Base-by-base conservation (phyloP, 92 coral and sea anemone genomes). In the Plumapathes pennacea region DNA sequence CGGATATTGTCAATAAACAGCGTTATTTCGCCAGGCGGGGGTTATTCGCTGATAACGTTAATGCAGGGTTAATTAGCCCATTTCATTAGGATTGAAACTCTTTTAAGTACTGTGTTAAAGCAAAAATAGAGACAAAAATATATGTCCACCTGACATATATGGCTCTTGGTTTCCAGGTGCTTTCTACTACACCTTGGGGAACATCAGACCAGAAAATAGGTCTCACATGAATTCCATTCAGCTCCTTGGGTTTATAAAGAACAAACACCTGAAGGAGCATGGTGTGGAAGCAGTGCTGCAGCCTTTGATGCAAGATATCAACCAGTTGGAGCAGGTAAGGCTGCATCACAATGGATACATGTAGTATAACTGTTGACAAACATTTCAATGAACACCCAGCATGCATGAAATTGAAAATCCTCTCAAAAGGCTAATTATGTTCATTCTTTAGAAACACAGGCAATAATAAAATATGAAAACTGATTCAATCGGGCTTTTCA, bases 271-370 rank as follows among this genome's bases (percentile, higher is more conserved):
- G 34, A 72, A 85, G 41, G 69, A 66, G 37, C 78, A 78, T 85
- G 91, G 86, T 22, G 54, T 67, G 4, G 79, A 72, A 29, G 40
- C 78, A 12, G 32, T 78, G 17, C 71, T 85, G 15, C 26, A 49
- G 3, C 60, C 69, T n/a, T 71, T 83, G 33, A 72, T 83, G 84
- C 32, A 43, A 24, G 81, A 83, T 64, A 32, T 83, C 5, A 26
- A 29, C 29, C 22, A 69, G 31, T 67, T 83, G 28, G 91, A 85
- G 65, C 86, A 77, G 72, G 90, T 84, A 4, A 39, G 64, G 15
- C 32, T 39, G 7, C 2, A 7, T 44, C 13, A 46, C 27, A 22
- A 14, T 6, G 8, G 10, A 21, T 46, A 19, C 26, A 11, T 13
- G 13, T 2, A 44, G 0, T 22, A 15, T 44, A 44, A 44, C 14